Evolutionary conservation across 1,140 invertebrate species (phyloP).

Genomic region (Zelostemma sp.): DNA sequence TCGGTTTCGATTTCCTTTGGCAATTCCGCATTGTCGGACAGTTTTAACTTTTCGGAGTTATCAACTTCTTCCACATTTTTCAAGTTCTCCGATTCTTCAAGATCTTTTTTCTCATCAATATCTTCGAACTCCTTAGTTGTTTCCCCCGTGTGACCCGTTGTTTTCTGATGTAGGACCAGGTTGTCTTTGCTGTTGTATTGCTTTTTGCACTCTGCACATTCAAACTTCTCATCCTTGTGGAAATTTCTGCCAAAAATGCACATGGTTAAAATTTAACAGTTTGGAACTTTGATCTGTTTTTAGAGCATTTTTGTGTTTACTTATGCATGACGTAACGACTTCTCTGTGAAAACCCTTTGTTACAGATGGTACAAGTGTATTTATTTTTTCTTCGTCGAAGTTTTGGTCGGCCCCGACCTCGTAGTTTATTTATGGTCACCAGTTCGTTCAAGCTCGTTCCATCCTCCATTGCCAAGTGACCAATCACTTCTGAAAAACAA

Average conservation of each 20-base stretch:
- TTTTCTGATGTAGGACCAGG: conserved; percentile 40
- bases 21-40: background rate
- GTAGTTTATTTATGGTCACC: conserved; percentile 73
- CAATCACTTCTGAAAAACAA: conserved; percentile 72
- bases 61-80: background rate
- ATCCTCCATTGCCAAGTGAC: conserved; percentile 75
- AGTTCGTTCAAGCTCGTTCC: conserved; percentile 74
- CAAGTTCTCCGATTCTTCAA: background rate
- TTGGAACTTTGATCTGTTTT: background rate
- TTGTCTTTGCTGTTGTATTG: conserved; percentile 40
- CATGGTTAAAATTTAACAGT: background rate
- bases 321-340: conserved; percentile 69
- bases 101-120: background rate
- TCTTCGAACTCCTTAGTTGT: conserved; percentile 6
- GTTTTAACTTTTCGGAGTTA: background rate
- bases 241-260: conserved; percentile 27
- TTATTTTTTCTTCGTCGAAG: conserved; percentile 66
- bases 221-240: conserved; percentile 44
- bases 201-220: conserved; percentile 39
- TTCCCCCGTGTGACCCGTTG: conserved; percentile 33
- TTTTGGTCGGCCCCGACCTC: conserved; percentile 72
- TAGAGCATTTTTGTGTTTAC: conserved; percentile 38
- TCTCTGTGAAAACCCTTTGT: conserved; percentile 70
- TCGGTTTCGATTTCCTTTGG: background rate
- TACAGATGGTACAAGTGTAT: conserved; percentile 72